Conservation (phyloP, 1,140 invertebrate species). For the Bombus sibiricus region DNA sequence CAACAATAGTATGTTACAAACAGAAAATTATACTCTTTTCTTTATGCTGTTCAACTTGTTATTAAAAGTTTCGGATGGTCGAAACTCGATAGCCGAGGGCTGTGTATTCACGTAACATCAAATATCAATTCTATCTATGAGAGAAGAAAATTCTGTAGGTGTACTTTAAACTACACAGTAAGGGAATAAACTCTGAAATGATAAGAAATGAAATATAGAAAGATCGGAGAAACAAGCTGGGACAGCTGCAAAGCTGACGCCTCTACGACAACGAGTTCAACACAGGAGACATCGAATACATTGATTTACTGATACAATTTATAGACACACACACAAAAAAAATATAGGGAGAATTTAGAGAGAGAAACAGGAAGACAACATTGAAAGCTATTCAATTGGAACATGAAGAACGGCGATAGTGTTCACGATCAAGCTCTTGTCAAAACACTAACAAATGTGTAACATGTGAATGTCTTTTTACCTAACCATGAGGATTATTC, state of each 20-base stretch:
- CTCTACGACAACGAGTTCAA: conserved; percentile 14
- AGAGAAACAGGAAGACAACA: conserved; percentile 3
- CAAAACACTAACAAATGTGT: conserved; percentile 34
- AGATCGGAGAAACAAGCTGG: not conserved
- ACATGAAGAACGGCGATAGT: not conserved
- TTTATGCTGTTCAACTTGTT: too few species aligned
- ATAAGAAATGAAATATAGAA: not conserved
- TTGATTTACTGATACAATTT: conserved; percentile 18
- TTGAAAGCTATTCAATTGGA: conserved; percentile 35
- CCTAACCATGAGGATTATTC: not conserved
- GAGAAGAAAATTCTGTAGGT: not conserved
- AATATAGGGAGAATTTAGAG: not conserved
- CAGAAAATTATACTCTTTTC: too few species aligned
- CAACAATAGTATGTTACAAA: too few species aligned
- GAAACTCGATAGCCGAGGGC: too few species aligned
- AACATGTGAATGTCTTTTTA: conserved; percentile 29
- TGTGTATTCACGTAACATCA: not conserved
- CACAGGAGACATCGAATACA: conserved; percentile 36
- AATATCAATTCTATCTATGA: not conserved
- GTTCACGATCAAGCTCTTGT: conserved; percentile 39
- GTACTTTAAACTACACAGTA: not conserved
- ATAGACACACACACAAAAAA: not conserved
- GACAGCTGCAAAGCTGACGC: conserved; percentile 24
- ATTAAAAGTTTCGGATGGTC: too few species aligned
- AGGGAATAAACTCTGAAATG: not conserved